Conservation (phyloP, 2,888 invertebrate species). For the Luffia ferchaultella region DNA sequence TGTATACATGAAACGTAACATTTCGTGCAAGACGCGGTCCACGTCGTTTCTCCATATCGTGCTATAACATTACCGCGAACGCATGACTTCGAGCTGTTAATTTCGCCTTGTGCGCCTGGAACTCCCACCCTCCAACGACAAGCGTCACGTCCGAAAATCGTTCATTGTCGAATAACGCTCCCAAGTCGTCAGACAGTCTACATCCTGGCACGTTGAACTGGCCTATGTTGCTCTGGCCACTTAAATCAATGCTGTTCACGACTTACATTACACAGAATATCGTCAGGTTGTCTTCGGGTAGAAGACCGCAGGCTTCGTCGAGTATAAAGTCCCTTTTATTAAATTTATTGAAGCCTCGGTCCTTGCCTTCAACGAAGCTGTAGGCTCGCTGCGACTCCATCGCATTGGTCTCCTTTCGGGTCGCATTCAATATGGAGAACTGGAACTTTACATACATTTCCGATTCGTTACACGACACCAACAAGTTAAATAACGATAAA, state of each 20-base stretch:
- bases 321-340: constrained; percentile 70
- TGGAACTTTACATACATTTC: constrained; percentile 99
- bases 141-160: not conserved
- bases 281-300: not conserved
- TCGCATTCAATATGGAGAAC: constrained; percentile 99
- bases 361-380: constrained; percentile 99
- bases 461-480: constrained; percentile 99
- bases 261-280: not conserved
- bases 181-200: not conserved
- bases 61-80: constrained; percentile 99
- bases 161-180: not conserved
- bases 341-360: constrained; percentile 99
- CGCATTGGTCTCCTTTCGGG: constrained; percentile 99
- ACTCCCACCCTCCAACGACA: not conserved
- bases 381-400: constrained; percentile 98
- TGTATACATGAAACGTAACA: constrained; percentile 98
- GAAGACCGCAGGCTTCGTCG: not conserved
- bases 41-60: constrained; percentile 98
- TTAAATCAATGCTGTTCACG: not conserved
- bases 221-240: not conserved
- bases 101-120: not conserved
- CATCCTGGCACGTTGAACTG: not conserved
- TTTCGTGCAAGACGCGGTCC: constrained; percentile 94
- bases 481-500: constrained; percentile 96
- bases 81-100: constrained; percentile 89